phyloP scores from a whole-genome alignment of 2,888 invertebrate genomes.

The Mesoligia furuncula region DNA sequence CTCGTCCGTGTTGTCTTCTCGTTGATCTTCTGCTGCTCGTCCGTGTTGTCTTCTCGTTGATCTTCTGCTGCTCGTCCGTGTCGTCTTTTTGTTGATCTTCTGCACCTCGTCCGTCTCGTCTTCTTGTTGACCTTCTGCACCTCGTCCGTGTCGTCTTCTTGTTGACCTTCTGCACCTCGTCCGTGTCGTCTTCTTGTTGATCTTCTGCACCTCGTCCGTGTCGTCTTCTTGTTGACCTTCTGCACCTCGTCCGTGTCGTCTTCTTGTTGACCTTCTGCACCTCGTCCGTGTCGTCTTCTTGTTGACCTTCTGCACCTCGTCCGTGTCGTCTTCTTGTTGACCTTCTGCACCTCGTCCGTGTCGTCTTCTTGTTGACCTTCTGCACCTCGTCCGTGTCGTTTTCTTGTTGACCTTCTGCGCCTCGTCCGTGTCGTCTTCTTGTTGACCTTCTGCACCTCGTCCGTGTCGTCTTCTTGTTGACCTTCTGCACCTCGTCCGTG shows the following conservation, averaged over 20 bases:
- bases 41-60: constrained; percentile 5
- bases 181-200: constrained; percentile 6
- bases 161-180: neutral
- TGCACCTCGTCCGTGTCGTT: neutral
- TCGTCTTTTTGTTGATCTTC: neutral
- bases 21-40: neutral
- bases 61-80: neutral
- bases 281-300: constrained; percentile 1
- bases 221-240: neutral
- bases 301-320: neutral
- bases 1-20: neutral
- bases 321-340: neutral
- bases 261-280: too few species aligned
- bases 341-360: neutral
- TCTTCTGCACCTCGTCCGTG: neutral
- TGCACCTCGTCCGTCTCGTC: neutral
- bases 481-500: neutral
- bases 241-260: neutral
- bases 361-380: constrained; percentile 1
- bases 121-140: neutral
- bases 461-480: neutral
- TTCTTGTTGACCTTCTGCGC: neutral
- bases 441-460: neutral
- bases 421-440: constrained; percentile 5
- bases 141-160: constrained; percentile 1